Evolutionary conservation across 2,888 invertebrate genomes (phyloP), one percentile per base, ranked within the genome.

Genomic region (Cryptus armator): DNA sequence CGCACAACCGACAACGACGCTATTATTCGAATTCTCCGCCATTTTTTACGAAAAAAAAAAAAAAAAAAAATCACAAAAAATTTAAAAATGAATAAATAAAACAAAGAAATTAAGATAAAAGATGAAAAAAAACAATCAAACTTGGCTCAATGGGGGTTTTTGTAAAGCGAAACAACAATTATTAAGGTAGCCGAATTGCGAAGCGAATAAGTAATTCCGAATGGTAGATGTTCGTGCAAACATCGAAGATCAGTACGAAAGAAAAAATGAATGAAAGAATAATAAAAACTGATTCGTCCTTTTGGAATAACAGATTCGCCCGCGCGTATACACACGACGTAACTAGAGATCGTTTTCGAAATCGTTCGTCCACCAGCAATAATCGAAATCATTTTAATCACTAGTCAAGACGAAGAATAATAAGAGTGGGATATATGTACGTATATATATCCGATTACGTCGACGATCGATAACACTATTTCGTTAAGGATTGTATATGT

Each of bases 1-100:
- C 90, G 90, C 91, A 91, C 90, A 91, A 91, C 88, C 89, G 89
- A 91, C 91, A 92, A 92, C 91, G 91, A 92, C 87, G 88, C 88
- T 88, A 88, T 59, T 53, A 71, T 75, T 74, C 56, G 66, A 66
- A 83, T 64, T 59, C 71, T 74, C 70, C 56, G 46, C 66, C 72
- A 75, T 81, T 81, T 81, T 76, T 53, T 43, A 56, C 19, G 37
- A 83, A 59, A 71, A 51, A 16, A 53, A 53, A 46, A 81, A 64
- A 37, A 6, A 59, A 62, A 62, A 70, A 56, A 53, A 37, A 62
- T 72, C n/a, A n/a, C n/a, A 66, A 32, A 64, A 81, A 64, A 37
- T 37, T 37, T 46, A 6, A 59, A 62, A 62, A 70, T 67, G 67
- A 43, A 70, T 72, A 66, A 32, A 64, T 59, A 86, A 87, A 85